These are phyloP conservation scores for Chirona hameri DNA, from an alignment of 2,888 invertebrate species.

Conservation along the genomic window DNA sequence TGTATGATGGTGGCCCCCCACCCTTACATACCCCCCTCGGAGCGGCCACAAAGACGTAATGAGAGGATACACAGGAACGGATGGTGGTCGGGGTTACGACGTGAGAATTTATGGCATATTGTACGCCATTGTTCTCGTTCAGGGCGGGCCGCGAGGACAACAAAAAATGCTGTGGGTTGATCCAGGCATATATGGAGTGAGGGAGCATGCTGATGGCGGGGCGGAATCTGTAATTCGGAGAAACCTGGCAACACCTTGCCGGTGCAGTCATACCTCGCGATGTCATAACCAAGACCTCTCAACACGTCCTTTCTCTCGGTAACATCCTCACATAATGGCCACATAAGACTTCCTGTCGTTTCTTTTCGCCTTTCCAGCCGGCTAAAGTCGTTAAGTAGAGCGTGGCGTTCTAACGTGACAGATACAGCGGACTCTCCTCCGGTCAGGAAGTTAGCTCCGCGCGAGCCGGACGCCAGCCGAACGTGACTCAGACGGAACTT, in stretches of 20 bases:
- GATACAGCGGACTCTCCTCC: background rate
- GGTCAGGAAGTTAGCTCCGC: background rate
- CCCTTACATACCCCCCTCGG: background rate
- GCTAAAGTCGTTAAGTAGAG: background rate
- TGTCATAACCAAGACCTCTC: background rate
- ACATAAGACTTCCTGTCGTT: background rate
- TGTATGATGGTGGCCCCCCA: conserved; percentile 6
- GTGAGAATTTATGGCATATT: conserved; percentile 12
- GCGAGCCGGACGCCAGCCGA: background rate
- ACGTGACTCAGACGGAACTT: background rate
- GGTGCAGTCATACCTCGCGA: background rate
- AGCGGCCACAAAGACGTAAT: conserved; percentile 6
- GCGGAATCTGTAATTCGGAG: background rate
- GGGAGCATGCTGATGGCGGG: background rate
- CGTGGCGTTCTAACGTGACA: background rate
- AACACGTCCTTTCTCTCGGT: background rate
- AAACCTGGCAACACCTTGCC: background rate
- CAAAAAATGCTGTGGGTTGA: background rate
- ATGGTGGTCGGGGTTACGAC: conserved; percentile 4
- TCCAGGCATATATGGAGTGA: background rate
- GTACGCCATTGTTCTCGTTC: background rate
- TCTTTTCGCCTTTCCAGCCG: background rate
- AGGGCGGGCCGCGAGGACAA: background rate
- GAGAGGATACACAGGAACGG: background rate
- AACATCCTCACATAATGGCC: background rate